Conservation (phyloP, 2,888 invertebrate genomes). For the Drosophila mayaguana region DNA sequence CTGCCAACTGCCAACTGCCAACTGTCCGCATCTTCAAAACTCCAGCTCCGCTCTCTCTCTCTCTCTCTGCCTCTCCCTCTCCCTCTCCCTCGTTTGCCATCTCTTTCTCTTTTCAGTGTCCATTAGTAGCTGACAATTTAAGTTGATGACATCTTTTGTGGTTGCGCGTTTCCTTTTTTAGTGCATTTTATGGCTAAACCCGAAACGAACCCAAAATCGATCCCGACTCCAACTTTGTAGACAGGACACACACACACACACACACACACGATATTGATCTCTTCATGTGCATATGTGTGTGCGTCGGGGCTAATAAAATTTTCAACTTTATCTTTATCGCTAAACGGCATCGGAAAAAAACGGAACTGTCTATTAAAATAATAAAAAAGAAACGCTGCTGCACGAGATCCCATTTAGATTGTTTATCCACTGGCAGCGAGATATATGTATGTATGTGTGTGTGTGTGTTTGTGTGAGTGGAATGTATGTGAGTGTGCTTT, state of each 20-base stretch:
- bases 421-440: not conserved
- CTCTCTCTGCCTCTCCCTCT: not conserved
- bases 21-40: constrained; percentile 1
- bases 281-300: constrained; percentile 45
- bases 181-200: constrained; percentile 49
- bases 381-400: constrained; percentile 17
- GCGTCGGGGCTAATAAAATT: constrained; percentile 60
- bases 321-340: constrained; percentile 72
- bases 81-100: not conserved
- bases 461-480: not conserved
- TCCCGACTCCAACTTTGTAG: constrained; percentile 27
- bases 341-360: constrained; percentile 63
- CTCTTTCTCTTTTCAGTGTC: constrained; percentile 9
- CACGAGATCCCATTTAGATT: constrained; percentile 50
- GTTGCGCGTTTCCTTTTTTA: constrained; percentile 51
- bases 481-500: not conserved
- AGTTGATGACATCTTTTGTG: constrained; percentile 79
- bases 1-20: constrained; percentile 14
- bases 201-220: constrained; percentile 17
- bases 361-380: constrained; percentile 74
- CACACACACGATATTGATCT: constrained; percentile 57
- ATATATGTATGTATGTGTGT: not conserved
- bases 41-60: not conserved
- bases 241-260: constrained; percentile 19
- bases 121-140: constrained; percentile 69